Evolutionary conservation across 2,113 vertebrate species (phyloP).

Genomic region (Halcyon malimbica): DNA sequence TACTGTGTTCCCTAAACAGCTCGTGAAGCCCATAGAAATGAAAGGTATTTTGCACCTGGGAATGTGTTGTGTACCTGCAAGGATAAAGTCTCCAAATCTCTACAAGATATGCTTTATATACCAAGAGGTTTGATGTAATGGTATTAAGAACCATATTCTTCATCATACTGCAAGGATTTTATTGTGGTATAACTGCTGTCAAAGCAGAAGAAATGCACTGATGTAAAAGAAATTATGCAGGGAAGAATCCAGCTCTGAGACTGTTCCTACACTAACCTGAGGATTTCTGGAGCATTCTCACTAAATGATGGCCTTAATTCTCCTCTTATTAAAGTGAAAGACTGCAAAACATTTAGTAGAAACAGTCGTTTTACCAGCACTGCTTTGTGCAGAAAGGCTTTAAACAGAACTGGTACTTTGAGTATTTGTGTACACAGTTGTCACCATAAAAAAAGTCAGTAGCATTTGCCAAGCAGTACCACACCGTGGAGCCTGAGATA

Average conservation of each 20-base stretch:
- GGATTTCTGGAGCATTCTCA: slow-evolving; percentile 4
- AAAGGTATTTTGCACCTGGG: not conserved
- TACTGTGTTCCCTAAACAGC: not conserved
- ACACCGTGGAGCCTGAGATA: slow-evolving; percentile 71
- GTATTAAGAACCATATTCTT: not conserved
- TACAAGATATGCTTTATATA: not conserved
- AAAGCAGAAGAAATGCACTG: not conserved
- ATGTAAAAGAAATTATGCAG: not conserved
- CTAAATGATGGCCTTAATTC: not conserved
- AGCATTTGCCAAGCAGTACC: slow-evolving; percentile 69
- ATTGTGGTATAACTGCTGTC: not conserved
- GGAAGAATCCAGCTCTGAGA: not conserved
- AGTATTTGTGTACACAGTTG: slow-evolving; percentile 61
- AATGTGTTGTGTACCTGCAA: not conserved
- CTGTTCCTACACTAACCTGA: not conserved
- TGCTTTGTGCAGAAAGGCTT: slow-evolving; percentile 30
- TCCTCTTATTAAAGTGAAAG: not conserved
- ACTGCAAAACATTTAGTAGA: not conserved
- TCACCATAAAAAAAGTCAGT: slow-evolving; percentile 60
- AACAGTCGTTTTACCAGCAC: not conserved
- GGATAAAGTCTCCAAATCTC: not conserved
- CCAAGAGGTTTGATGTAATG: not conserved
- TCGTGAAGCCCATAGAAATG: not conserved
- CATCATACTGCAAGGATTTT: not conserved
- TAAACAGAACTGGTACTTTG: slow-evolving; percentile 46